These are phyloP conservation scores for Listronotus oregonensis DNA, from an alignment of 1,140 invertebrate genomes.

Conservation along the genomic window DNA sequence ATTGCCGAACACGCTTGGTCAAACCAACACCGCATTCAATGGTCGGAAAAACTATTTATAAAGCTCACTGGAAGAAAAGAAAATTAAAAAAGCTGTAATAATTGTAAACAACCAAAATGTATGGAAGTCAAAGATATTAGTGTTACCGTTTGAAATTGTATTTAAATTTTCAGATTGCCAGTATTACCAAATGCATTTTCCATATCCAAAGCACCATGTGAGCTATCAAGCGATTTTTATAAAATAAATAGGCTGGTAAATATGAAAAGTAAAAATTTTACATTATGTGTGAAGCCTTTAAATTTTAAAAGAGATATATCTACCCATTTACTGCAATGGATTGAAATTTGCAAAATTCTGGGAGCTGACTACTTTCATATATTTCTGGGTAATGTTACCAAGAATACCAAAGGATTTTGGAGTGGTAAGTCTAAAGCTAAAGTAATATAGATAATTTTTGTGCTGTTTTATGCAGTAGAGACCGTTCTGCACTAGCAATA, in stretches of 20 bases:
- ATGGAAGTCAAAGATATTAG: too few species aligned
- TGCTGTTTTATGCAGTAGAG: too few species aligned
- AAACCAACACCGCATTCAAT: too few species aligned
- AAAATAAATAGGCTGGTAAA: neutral
- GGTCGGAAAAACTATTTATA: too few species aligned
- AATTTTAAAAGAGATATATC: constrained; percentile 69
- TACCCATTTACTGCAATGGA: constrained; percentile 67
- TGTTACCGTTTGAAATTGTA: too few species aligned
- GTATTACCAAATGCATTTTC: neutral
- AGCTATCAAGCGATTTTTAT: neutral
- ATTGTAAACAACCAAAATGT: too few species aligned
- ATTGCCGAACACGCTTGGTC: too few species aligned
- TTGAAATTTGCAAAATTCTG: constrained; percentile 68
- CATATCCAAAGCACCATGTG: constrained; percentile 10
- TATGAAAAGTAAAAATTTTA: constrained; percentile 58
- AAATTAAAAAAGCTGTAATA: too few species aligned
- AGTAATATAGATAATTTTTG: too few species aligned
- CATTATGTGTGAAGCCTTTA: constrained; percentile 74
- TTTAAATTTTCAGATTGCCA: too few species aligned
- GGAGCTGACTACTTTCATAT: constrained; percentile 69
- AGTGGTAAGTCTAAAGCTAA: constrained; percentile 57
- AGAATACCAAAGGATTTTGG: constrained; percentile 60
- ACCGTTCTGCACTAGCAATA: too few species aligned
- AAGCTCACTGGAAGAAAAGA: too few species aligned
- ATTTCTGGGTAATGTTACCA: constrained; percentile 66